Base-by-base conservation (phyloP, 2,797 vertebrate species). In the Ctenopoma multispine region DNA sequence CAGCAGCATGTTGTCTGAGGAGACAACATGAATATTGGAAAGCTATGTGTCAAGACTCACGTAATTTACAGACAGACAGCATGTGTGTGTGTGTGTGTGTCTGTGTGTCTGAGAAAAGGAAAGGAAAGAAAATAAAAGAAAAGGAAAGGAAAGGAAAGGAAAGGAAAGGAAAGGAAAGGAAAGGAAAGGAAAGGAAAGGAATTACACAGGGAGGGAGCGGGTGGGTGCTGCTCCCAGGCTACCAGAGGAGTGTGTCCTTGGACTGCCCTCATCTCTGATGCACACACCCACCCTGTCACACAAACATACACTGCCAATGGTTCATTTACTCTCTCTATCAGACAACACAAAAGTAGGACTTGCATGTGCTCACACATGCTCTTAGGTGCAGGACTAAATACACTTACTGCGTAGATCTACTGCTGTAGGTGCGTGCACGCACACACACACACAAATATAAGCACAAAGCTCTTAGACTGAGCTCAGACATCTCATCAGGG, bases 401-500 rank as follows among this genome's bases (percentile, higher is more conserved):
- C 57, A 76, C 61, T 51, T 64, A 57, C 73, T 77, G 67, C 53
- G 1, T 1, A 2, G 31, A 7, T 34, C 3, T 34, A 3, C 31
- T 34, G 31, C 9, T 15, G 23, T 56, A 63, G 43, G 67, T 11
- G 55, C 38, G 66, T 34, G 48, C 41, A 38, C 51, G 63, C 49
- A 36, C 48, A 55, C 49, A 71, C 66, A 67, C 49, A 57, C 55
- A 62, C 68, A 75, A 59, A 77, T 31, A 69, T 9, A 68, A 57
- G 48, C 41, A 7, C 59, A 79, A 81, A 75, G 84, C 87, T 88
- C 83, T 84, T 79, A 85, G 88, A 87, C 81, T 54, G 83, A 86
- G 87, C 84, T 84, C 83, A 94, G 90, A 92, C 89, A 89, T 87
- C 91, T 94, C 92, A 93, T 94, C 93, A 92, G 82, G 83, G 87